Evolutionary conservation across 2,888 invertebrate species (phyloP).

Genomic region (Drosophila cracens): DNA sequence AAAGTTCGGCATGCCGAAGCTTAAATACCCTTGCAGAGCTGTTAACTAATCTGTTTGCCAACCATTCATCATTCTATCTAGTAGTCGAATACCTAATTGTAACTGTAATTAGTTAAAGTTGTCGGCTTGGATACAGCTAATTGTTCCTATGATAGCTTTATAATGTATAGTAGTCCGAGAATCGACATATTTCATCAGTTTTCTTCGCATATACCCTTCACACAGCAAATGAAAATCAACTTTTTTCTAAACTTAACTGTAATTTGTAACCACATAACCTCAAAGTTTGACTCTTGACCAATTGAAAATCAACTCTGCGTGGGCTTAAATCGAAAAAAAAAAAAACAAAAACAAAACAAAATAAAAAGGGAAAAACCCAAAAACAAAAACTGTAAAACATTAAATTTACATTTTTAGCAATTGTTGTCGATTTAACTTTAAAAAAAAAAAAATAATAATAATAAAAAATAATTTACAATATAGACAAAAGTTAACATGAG

Average conservation of each 20-base stretch:
- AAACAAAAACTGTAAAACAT: constrained; percentile 11
- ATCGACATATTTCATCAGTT: background rate
- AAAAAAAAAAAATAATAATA: constrained; percentile 11
- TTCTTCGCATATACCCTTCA: background rate
- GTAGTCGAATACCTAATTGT: background rate
- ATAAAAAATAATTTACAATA: constrained; percentile 7
- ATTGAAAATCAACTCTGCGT: constrained; percentile 12
- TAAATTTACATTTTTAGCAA: constrained; percentile 63
- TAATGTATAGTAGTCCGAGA: constrained; percentile 10
- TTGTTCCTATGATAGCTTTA: constrained; percentile 11
- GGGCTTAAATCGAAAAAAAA: background rate
- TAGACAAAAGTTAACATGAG: constrained; percentile 61
- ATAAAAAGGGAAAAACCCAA: background rate
- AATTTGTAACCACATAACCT: constrained; percentile 12
- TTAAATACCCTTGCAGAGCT: constrained; percentile 43
- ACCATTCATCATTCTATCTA: background rate
- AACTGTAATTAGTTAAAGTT: background rate
- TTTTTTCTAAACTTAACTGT: background rate
- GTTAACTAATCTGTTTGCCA: background rate
- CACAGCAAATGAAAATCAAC: background rate
- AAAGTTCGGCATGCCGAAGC: constrained; percentile 28
- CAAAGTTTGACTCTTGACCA: constrained; percentile 5
- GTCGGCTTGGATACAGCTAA: background rate
- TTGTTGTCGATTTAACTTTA: constrained; percentile 62
- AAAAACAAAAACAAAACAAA: background rate